Conservation (phyloP, 2,888 invertebrate species). For the Malthinus flaveolus region DNA sequence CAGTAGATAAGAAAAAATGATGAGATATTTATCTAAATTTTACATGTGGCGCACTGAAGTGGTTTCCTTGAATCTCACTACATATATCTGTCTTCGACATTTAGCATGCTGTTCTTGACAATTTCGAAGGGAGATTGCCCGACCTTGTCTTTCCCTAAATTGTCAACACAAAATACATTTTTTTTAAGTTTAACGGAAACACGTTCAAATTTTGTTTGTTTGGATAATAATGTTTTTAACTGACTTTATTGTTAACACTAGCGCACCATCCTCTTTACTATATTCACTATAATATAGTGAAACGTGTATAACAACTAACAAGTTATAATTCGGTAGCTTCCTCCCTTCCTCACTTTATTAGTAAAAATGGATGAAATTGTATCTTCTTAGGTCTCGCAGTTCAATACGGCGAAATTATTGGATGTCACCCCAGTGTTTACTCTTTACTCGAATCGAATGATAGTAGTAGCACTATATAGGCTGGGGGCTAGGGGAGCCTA, state of each 20-base stretch:
- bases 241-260: neutral
- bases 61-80: neutral
- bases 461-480: conserved; percentile 16
- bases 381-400: conserved; percentile 8
- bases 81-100: conserved; percentile 36
- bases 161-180: conserved; percentile 24
- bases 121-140: conserved; percentile 28
- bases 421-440: conserved; percentile 30
- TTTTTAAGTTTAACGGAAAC: conserved; percentile 27
- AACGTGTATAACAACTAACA: too few relatives aligned
- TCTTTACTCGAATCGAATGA: conserved; percentile 26
- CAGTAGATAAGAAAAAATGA: too few relatives aligned
- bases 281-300: too few relatives aligned
- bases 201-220: conserved; percentile 10
- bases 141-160: conserved; percentile 32
- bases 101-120: conserved; percentile 36
- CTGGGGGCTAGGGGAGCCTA: conserved; percentile 16
- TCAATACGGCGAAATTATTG: conserved; percentile 23
- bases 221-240: too few relatives aligned
- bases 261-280: conserved; percentile 12
- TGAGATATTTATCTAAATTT: too few relatives aligned
- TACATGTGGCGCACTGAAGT: too few relatives aligned
- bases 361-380: too few relatives aligned
- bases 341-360: too few relatives aligned
- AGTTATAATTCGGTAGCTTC: too few relatives aligned